Conservation (phyloP, 2,797 vertebrate species). For the Melanogrammus aeglefinus region DNA sequence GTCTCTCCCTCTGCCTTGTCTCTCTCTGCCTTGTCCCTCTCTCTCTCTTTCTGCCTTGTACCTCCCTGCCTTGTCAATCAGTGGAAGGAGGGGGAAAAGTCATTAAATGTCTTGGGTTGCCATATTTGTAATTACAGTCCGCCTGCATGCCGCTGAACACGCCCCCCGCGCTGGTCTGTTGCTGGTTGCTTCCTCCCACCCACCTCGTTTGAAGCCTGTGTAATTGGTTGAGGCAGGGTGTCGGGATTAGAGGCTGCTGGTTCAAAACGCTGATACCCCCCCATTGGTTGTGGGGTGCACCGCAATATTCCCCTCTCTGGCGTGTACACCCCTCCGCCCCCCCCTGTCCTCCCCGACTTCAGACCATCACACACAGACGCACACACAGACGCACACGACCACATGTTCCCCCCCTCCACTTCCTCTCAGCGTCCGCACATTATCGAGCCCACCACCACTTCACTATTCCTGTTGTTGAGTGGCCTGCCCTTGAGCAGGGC, state of each 20-base stretch:
- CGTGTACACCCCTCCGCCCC: background rate
- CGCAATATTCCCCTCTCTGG: constrained; percentile 10
- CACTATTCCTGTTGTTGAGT: constrained; percentile 1
- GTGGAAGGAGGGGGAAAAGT: constrained; percentile 69
- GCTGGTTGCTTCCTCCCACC: constrained; percentile 79
- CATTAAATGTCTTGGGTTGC: constrained; percentile 81
- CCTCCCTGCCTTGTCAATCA: constrained; percentile 78
- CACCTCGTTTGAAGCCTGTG: constrained; percentile 77
- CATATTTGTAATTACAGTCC: constrained; percentile 84
- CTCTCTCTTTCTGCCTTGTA: constrained; percentile 5
- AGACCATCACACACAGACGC: constrained; percentile 22
- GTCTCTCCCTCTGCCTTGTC: too few relatives aligned
- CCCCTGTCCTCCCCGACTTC: constrained; percentile 19
- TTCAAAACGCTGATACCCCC: constrained; percentile 72
- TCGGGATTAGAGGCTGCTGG: constrained; percentile 79
- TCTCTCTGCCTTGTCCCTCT: too few relatives aligned
- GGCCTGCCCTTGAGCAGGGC: background rate
- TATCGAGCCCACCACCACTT: background rate
- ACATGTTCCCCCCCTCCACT: constrained; percentile 29
- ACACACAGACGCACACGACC: constrained; percentile 18
- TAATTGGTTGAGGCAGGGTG: constrained; percentile 82
- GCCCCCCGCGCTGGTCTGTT: constrained; percentile 74
- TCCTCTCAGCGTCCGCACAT: constrained; percentile 19
- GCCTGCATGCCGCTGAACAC: constrained; percentile 81
- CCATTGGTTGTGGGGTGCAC: constrained; percentile 17